A percentile compares a stretch with the other conserved stretches of the same genome.
Evolutionary conservation across 2,888 invertebrate species (phyloP).

Genomic region (Caenorhabditis imperialis): DNA sequence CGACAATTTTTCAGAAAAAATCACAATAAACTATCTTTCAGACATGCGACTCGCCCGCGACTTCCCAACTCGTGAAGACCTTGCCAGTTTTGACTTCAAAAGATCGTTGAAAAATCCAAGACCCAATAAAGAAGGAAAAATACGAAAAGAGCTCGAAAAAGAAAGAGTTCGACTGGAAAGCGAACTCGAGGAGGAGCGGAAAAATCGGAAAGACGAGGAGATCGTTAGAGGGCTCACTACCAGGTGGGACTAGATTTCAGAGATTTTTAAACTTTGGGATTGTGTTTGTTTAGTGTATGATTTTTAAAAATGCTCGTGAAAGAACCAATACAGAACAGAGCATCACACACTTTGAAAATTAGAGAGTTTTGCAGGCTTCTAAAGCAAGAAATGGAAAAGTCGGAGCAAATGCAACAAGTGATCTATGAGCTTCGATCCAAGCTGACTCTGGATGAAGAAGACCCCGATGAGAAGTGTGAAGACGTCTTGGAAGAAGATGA

Average conservation of each 20-base stretch:
- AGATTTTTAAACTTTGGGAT: no score
- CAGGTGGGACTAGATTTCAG: conserved; percentile 32
- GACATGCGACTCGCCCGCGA: conserved; percentile 49
- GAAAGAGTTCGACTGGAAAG: conserved; percentile 51
- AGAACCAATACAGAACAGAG: no score
- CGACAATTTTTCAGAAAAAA: no score
- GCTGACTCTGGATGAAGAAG: conserved; percentile 45
- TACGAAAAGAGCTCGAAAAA: conserved; percentile 46
- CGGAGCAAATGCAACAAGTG: conserved; percentile 65
- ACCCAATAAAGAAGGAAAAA: conserved; percentile 32
- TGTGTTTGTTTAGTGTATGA: no score
- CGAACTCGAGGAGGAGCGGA: conserved; percentile 63
- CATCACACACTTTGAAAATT: no score
- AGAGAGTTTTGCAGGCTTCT: conserved; percentile 59
- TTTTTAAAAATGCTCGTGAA: no score
- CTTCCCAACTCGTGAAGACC: conserved; percentile 23
- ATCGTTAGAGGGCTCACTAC: conserved; percentile 69
- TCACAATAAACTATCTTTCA: conserved; percentile 2
- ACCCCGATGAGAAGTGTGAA: conserved; percentile 4
- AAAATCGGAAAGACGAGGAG: conserved; percentile 67
- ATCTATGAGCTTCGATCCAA: conserved; percentile 62
- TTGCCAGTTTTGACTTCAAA: conserved; percentile 31
- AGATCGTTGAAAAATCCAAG: conserved; percentile 42
- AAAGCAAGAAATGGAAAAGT: conserved; percentile 68
- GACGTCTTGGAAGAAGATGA: conserved; percentile 48